phyloP scores from a whole-genome alignment of 2,797 vertebrate species.

The Thalassophryne amazonica region DNA sequence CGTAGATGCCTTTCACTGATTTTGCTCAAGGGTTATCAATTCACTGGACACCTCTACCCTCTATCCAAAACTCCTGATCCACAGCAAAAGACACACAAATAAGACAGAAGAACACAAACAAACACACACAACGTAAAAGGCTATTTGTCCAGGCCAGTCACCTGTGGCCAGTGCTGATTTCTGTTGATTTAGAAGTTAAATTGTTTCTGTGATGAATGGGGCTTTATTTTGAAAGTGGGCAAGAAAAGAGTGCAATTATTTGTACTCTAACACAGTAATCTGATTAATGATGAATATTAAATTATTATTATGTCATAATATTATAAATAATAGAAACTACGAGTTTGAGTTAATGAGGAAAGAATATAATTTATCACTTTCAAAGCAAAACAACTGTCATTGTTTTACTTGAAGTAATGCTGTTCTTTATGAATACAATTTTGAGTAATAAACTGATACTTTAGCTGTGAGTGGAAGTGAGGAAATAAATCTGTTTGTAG shows the following conservation, averaged over 20 bases:
- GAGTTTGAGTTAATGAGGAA: no score
- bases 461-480: conserved; percentile 77
- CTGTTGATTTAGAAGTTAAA: conserved; percentile 77
- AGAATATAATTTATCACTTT: no score
- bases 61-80: conserved; percentile 19
- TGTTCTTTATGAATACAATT: conserved; percentile 1
- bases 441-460: conserved; percentile 29
- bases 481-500: conserved; percentile 85
- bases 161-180: conserved; percentile 66
- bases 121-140: conserved; percentile 27
- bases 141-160: conserved; percentile 69
- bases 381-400: no score
- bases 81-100: conserved; percentile 16
- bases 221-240: conserved; percentile 18
- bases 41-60: conserved; percentile 3
- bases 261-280: conserved; percentile 6
- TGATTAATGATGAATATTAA: background rate
- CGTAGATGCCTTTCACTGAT: no score
- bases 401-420: background rate
- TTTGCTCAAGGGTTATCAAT: no score
- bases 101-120: conserved; percentile 11
- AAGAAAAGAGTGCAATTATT: conserved; percentile 13
- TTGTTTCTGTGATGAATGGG: conserved; percentile 54
- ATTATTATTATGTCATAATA: no score
- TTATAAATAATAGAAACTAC: no score